These are phyloP conservation scores for Drosophila testacea DNA, from an alignment of 2,888 invertebrate species.

Conservation along the genomic window DNA sequence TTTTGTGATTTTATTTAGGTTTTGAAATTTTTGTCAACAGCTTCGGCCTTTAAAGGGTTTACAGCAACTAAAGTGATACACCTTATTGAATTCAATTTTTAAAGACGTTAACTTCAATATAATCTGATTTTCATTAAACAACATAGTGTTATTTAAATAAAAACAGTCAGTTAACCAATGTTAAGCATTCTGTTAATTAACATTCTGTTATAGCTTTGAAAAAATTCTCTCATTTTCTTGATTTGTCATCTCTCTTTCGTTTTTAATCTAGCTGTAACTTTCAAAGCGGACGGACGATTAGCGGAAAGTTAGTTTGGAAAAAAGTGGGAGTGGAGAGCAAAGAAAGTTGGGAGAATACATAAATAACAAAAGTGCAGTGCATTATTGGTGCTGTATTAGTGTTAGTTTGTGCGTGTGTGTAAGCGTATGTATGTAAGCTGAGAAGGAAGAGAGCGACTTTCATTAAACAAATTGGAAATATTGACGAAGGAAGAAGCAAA, in stretches of 20 bases:
- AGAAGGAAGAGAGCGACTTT: slow-evolving; percentile 24
- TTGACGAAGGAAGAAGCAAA: slow-evolving; percentile 22
- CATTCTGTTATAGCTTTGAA: slow-evolving; percentile 19
- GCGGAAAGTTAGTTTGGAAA: slow-evolving; percentile 16
- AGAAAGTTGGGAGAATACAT: slow-evolving; percentile 60
- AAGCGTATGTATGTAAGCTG: slow-evolving; percentile 20
- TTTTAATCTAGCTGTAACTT: slow-evolving; percentile 41
- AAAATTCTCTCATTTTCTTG: slow-evolving; percentile 17
- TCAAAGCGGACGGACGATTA: slow-evolving; percentile 31
- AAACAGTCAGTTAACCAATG: neutral
- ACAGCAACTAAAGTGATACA: too few species aligned
- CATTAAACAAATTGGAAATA: slow-evolving; percentile 32
- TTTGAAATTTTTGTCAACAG: too few species aligned
- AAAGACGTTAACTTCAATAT: too few species aligned
- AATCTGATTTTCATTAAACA: too few species aligned
- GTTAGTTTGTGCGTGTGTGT: slow-evolving; percentile 19
- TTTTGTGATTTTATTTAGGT: too few species aligned
- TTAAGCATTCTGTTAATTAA: slow-evolving; percentile 31
- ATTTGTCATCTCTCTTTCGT: slow-evolving; percentile 4
- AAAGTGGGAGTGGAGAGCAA: slow-evolving; percentile 56
- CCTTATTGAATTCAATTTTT: too few species aligned
- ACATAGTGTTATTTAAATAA: too few species aligned
- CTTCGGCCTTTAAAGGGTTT: too few species aligned
- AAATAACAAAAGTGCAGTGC: slow-evolving; percentile 61
- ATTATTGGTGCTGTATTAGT: slow-evolving; percentile 33